Evolutionary conservation across 2,888 invertebrate species (phyloP).

Genomic region (Drosophila lutescens): DNA sequence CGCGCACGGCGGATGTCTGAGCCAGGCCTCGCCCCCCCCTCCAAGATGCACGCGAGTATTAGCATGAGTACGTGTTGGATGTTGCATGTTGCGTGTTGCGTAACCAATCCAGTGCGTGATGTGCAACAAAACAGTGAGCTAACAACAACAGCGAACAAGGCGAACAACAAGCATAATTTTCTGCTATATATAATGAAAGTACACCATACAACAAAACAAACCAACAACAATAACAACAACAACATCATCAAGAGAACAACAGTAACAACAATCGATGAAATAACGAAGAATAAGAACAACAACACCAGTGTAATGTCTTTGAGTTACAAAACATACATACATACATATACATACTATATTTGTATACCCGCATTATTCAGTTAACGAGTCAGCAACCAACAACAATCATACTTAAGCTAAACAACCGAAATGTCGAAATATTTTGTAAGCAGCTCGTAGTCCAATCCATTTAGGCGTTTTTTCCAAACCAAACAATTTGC

Average conservation of each 20-base stretch:
- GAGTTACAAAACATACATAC: constrained; percentile 2
- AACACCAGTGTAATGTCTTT: constrained; percentile 10
- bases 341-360: not conserved
- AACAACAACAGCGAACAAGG: constrained; percentile 66
- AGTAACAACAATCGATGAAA: constrained; percentile 13
- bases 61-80: constrained; percentile 51
- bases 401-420: constrained; percentile 74
- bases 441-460: constrained; percentile 72
- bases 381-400: constrained; percentile 57
- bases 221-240: constrained; percentile 19
- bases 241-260: constrained; percentile 17
- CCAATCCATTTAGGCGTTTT: constrained; percentile 38
- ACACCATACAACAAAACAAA: constrained; percentile 16
- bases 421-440: constrained; percentile 35
- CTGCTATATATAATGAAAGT: constrained; percentile 61
- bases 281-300: constrained; percentile 39
- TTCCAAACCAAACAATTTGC: constrained; percentile 34
- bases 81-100: constrained; percentile 63
- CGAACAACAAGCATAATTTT: constrained; percentile 74
- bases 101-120: constrained; percentile 29
- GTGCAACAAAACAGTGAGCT: constrained; percentile 49
- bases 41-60: constrained; percentile 85
- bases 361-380: constrained; percentile 34
- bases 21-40: constrained; percentile 90
- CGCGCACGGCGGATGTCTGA: constrained; percentile 94